A percentile compares a stretch with the other conserved stretches of the same genome.
phyloP scores from a whole-genome alignment of 2,888 invertebrate genomes.

The Eupithecia pulchellata region DNA sequence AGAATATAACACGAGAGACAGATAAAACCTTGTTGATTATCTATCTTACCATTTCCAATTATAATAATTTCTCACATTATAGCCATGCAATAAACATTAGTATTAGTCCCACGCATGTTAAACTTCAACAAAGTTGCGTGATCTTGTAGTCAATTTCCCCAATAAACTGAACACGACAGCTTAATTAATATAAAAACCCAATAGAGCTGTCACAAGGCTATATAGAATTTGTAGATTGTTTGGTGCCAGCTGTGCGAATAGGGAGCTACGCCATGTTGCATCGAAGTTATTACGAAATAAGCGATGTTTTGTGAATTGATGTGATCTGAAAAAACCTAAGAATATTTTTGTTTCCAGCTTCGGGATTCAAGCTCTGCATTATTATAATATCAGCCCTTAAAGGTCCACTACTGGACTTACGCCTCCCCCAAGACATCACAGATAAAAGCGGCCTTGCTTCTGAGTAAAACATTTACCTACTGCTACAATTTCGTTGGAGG shows the following conservation, averaged over 20 bases:
- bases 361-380: neutral
- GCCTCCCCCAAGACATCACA: neutral
- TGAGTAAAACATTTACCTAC: no score
- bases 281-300: constrained; percentile 2
- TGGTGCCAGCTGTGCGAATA: constrained; percentile 68
- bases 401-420: neutral
- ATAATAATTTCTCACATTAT: constrained; percentile 34
- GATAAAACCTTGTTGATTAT: constrained; percentile 19
- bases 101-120: constrained; percentile 44
- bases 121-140: constrained; percentile 26
- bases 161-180: constrained; percentile 45
- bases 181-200: constrained; percentile 60
- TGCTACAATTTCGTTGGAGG: no score
- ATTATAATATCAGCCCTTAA: neutral
- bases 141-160: constrained; percentile 39
- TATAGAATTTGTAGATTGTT: constrained; percentile 56
- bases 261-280: constrained; percentile 42
- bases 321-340: neutral
- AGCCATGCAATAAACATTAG: constrained; percentile 34
- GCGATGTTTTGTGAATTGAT: neutral
- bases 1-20: constrained; percentile 1
- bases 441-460: neutral
- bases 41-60: constrained; percentile 30
- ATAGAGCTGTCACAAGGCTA: constrained; percentile 59
- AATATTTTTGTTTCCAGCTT: neutral